A percentile compares a stretch with the other conserved stretches of the same genome.
These are phyloP conservation scores for Lycocerus yunnanus DNA, from an alignment of 2,888 invertebrate species.

Conservation along the genomic window DNA sequence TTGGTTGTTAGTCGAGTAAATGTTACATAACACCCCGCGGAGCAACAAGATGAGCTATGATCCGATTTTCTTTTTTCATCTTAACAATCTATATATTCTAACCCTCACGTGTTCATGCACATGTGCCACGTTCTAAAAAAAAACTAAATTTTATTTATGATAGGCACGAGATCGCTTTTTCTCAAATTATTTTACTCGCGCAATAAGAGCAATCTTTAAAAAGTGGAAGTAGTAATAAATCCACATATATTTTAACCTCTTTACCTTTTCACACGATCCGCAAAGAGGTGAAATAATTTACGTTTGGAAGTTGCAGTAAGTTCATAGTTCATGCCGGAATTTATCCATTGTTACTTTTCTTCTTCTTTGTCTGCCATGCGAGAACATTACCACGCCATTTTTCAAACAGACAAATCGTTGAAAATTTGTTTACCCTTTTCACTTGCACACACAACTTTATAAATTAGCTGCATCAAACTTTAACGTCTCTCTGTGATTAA, in stretches of 20 bases:
- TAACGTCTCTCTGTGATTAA: not conserved
- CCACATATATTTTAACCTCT: slow-evolving; percentile 22
- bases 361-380: slow-evolving; percentile 39
- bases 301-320: slow-evolving; percentile 38
- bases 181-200: not conserved
- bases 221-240: slow-evolving; percentile 10
- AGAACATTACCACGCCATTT: slow-evolving; percentile 49
- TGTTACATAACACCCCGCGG: slow-evolving; percentile 22
- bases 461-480: not conserved
- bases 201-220: not conserved
- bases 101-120: slow-evolving; percentile 37
- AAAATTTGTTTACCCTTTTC: not conserved
- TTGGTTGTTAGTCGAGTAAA: not conserved
- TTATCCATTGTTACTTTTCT: slow-evolving; percentile 43
- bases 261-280: slow-evolving; percentile 15
- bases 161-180: not conserved
- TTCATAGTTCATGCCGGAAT: slow-evolving; percentile 40
- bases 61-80: slow-evolving; percentile 30
- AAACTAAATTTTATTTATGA: not conserved
- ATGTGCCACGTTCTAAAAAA: slow-evolving; percentile 34
- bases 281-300: slow-evolving; percentile 30
- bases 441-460: not conserved
- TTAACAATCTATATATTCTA: slow-evolving; percentile 36
- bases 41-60: slow-evolving; percentile 34
- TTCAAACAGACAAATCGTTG: slow-evolving; percentile 46